Percentiles rank a stretch among this genome's conserved stretches.
These are phyloP conservation scores for Paraescarpia echinospica DNA, from an alignment of 1,140 invertebrate genomes.

Conservation along the genomic window DNA sequence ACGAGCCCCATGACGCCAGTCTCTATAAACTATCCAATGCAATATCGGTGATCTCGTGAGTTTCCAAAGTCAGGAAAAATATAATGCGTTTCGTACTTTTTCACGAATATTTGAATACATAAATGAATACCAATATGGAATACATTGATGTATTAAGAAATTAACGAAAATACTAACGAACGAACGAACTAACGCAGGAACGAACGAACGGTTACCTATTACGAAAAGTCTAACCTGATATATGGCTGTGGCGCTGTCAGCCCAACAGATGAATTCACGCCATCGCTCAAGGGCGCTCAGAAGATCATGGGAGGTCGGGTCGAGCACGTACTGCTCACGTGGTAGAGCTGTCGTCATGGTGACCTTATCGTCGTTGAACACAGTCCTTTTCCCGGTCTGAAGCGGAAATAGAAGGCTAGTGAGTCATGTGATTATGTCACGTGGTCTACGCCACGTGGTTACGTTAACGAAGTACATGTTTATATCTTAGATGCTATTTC, in stretches of 20 bases:
- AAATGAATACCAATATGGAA: too few species aligned
- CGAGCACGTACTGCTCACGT: constrained; percentile 1
- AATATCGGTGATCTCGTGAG: too few species aligned
- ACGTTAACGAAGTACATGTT: too few species aligned
- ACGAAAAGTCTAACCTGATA: constrained; percentile 11
- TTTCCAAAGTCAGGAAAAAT: too few species aligned
- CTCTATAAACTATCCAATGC: too few species aligned
- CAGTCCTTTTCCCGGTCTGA: not conserved
- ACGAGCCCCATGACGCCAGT: too few species aligned
- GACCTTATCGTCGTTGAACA: not conserved
- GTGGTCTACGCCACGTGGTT: not conserved
- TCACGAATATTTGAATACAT: too few species aligned
- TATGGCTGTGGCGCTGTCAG: not conserved
- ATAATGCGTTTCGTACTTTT: too few species aligned
- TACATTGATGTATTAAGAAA: too few species aligned
- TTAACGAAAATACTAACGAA: not conserved
- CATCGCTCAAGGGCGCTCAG: not conserved
- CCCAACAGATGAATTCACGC: not conserved
- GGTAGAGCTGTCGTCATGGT: not conserved
- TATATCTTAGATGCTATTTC: too few species aligned
- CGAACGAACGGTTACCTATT: not conserved
- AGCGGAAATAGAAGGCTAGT: not conserved
- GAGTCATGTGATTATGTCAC: not conserved
- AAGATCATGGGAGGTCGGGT: not conserved
- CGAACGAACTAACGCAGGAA: not conserved